These are phyloP conservation scores for Acronicta psi DNA, from an alignment of 2,888 invertebrate species.

Conservation along the genomic window DNA sequence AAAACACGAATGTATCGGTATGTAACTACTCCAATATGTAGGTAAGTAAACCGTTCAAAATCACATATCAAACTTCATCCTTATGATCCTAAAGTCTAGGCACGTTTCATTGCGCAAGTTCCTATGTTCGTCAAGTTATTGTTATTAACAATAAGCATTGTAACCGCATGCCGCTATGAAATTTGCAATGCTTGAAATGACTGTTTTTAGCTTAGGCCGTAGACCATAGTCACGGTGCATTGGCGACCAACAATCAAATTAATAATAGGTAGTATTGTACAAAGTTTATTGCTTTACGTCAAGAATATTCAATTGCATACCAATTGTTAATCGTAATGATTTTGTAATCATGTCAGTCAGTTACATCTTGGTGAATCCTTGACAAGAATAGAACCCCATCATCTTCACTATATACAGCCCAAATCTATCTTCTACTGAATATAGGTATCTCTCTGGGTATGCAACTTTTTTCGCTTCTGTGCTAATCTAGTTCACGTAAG, in stretches of 20 bases:
- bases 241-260: constrained; percentile 37
- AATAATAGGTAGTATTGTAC: constrained; percentile 46
- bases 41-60: constrained; percentile 36
- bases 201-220: constrained; percentile 53
- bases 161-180: constrained; percentile 53
- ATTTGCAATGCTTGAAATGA: constrained; percentile 58
- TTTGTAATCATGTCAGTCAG: constrained; percentile 1
- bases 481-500: too few relatives aligned
- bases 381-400: neutral
- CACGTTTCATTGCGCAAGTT: constrained; percentile 51
- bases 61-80: constrained; percentile 34
- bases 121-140: constrained; percentile 52
- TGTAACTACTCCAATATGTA: constrained; percentile 10
- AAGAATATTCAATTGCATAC: constrained; percentile 19
- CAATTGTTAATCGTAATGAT: constrained; percentile 12
- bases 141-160: constrained; percentile 65
- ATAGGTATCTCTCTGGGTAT: too few relatives aligned
- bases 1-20: neutral
- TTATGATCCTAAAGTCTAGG: constrained; percentile 32
- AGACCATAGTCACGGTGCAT: constrained; percentile 19
- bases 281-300: constrained; percentile 35
- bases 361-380: constrained; percentile 7
- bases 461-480: too few relatives aligned
- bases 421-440: too few relatives aligned
- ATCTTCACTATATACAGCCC: too few relatives aligned